These are phyloP conservation scores for Eupithecia vulgata DNA, from an alignment of 2,888 invertebrate species.

Conservation along the genomic window DNA sequence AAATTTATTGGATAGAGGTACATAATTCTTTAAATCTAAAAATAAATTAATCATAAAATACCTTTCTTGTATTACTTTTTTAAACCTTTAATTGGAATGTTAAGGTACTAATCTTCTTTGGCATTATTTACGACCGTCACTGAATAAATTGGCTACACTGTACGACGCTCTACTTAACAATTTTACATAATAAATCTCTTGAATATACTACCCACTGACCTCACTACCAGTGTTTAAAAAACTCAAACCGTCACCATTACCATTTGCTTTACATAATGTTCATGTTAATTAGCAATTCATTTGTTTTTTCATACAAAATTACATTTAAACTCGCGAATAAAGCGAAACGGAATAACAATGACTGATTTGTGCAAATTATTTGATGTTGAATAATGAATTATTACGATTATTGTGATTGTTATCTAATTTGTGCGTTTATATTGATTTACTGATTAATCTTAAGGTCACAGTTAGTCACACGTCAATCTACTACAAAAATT, in stretches of 20 bases:
- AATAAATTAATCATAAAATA: neutral
- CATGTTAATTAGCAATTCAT: constrained; percentile 54
- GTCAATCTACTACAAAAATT: too few species aligned
- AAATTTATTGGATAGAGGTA: neutral
- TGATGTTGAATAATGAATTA: neutral
- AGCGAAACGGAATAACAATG: constrained; percentile 28
- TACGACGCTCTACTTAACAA: neutral
- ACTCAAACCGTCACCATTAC: constrained; percentile 31
- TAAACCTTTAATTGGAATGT: neutral
- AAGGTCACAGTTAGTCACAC: too few species aligned
- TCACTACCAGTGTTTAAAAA: constrained; percentile 25
- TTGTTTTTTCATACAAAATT: constrained; percentile 35
- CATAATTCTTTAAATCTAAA: neutral
- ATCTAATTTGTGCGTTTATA: neutral
- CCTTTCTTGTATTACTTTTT: neutral
- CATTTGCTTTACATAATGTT: constrained; percentile 51
- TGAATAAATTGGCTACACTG: neutral
- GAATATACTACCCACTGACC: neutral
- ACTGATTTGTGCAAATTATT: constrained; percentile 23
- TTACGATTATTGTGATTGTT: neutral
- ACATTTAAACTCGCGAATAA: constrained; percentile 27
- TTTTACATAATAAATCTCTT: constrained; percentile 12
- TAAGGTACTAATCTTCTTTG: neutral
- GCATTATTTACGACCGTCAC: neutral
- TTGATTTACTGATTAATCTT: neutral